These are phyloP conservation scores for Xestia sexstrigata DNA, from an alignment of 2,888 invertebrate species.

Conservation along the genomic window DNA sequence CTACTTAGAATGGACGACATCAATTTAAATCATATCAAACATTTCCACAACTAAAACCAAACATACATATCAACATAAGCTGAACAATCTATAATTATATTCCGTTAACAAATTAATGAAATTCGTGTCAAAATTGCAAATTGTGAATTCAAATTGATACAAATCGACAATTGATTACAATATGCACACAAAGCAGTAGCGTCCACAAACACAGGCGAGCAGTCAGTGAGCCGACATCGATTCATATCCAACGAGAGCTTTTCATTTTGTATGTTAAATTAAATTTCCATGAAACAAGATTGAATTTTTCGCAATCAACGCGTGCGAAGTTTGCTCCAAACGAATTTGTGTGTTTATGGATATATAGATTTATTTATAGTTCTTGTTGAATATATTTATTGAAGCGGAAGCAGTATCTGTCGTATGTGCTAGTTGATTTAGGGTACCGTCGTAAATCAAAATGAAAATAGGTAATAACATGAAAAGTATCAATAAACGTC, in stretches of 20 bases:
- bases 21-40: conserved; percentile 18
- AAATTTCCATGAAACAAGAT: conserved; percentile 91
- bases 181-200: conserved; percentile 88
- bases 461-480: conserved; percentile 25
- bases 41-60: conserved; percentile 36
- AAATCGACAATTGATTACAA: conserved; percentile 89
- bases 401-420: conserved; percentile 2
- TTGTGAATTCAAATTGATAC: conserved; percentile 87
- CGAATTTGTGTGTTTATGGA: conserved; percentile 74
- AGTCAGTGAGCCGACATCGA: conserved; percentile 86
- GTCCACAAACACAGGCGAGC: conserved; percentile 89
- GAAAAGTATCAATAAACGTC: conserved; percentile 69
- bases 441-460: not conserved
- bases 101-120: conserved; percentile 84
- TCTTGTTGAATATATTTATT: conserved; percentile 35
- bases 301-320: conserved; percentile 91
- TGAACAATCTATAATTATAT: conserved; percentile 72
- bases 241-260: conserved; percentile 89
- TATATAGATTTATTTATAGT: conserved; percentile 52
- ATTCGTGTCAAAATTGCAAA: conserved; percentile 88
- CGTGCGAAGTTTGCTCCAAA: conserved; percentile 77
- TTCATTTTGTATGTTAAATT: conserved; percentile 91
- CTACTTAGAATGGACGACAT: not conserved
- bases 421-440: not conserved
- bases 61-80: conserved; percentile 51